Evolutionary conservation across 2,888 invertebrate species (phyloP).

Genomic region (Parasteatoda lunata): DNA sequence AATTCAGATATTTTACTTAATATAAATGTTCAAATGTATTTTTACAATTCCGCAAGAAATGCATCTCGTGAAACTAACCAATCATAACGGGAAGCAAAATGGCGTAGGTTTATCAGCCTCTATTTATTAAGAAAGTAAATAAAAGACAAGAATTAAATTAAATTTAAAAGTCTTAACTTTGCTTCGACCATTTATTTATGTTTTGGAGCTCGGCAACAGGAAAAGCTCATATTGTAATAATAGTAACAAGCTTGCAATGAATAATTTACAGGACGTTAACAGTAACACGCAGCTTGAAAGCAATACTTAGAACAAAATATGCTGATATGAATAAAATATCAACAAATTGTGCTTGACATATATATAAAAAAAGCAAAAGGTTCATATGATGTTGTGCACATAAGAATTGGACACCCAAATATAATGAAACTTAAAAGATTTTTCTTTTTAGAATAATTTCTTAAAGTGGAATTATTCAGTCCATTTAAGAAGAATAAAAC

Average conservation of each 20-base stretch:
- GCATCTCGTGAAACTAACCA: no score
- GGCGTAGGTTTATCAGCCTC: no score
- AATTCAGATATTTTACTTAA: no score
- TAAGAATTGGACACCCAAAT: not conserved
- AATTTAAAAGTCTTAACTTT: not conserved
- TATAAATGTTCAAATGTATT: no score
- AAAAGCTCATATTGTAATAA: conserved; percentile 25
- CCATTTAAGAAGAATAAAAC: no score
- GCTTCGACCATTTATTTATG: not conserved
- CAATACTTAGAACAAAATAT: not conserved
- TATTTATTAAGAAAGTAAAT: no score
- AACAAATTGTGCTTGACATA: not conserved
- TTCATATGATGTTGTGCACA: not conserved
- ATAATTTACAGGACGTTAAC: not conserved
- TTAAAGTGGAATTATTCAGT: no score
- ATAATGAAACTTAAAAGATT: no score
- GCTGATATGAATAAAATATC: not conserved
- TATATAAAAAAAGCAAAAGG: not conserved
- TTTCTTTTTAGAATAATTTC: no score
- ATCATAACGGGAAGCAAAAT: no score
- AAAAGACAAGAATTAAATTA: not conserved
- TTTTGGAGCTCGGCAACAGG: conserved; percentile 23
- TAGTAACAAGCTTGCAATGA: conserved; percentile 3
- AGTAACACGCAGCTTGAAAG: not conserved
- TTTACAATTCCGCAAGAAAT: no score